Base-by-base conservation (phyloP, 2,888 invertebrate genomes). In the Tanypteryx hageni region DNA sequence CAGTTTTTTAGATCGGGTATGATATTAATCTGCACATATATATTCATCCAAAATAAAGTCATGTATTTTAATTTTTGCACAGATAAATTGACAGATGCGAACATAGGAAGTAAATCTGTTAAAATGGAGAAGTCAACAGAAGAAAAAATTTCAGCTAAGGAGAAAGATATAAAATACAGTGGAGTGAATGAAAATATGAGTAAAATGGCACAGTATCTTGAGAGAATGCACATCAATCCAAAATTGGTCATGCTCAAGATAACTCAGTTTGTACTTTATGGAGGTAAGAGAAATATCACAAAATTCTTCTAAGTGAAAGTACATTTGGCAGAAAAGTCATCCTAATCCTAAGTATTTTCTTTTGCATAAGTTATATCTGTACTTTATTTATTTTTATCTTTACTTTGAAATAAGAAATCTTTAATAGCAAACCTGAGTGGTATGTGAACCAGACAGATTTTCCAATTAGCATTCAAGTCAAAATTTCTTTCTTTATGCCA, bases 251-350 rank as follows among this genome's bases (percentile, higher is more conserved):
- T 98, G 97, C 95, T 98, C 94, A 98, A 98, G 96, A 96, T 98
- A 94, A 97, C 98, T 61, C 95, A 98, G 14, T 98, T 98, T 95
- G 97, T 98, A 94, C 97, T 97, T 96, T 98, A 98, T 94, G 98
- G 98, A 95, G 97, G 97, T 97, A 95, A 95, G 96, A 27, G 22
- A 44, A 44, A 44, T 44, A 44, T 44, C 44, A 44, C 5, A 44
- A 44, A 44, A 44, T 5, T 44, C 44, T 44, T 44, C 44, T 44
- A 44, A 44, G 5, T 44, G 44, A 44, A 44, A 44, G 44, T 44
- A 44, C 44, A 44, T 44, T 44, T 44, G 1, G 44, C 5, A 44
- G 44, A 44, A 5, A 44, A 44, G 5, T 44, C 5, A 44, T 5
- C 44, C 44, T 44, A 44, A 44, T 44, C 44, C 44, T 44, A 44